A percentile compares a stretch with the other conserved stretches of the same genome.
phyloP scores from a whole-genome alignment of 2,888 invertebrate genomes.

The Lasioglossum lativentre region DNA sequence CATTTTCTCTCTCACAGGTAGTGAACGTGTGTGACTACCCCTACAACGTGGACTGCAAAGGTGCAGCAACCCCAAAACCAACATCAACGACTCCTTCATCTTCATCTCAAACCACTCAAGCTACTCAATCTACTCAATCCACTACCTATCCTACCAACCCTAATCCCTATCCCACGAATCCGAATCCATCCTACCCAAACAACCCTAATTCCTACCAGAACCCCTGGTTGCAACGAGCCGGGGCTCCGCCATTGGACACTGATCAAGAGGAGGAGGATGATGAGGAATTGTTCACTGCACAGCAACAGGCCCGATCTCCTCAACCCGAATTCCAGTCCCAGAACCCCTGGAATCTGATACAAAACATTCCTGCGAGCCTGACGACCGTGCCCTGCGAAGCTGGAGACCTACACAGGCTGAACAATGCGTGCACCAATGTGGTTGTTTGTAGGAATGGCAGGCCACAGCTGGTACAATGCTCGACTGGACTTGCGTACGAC shows the following conservation, averaged over 20 bases:
- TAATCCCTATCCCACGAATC: conserved; percentile 55
- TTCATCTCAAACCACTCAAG: conserved; percentile 51
- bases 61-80: conserved; percentile 77
- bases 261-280: conserved; percentile 64
- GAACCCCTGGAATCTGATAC: conserved; percentile 75
- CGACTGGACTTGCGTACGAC: conserved; percentile 76
- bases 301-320: conserved; percentile 4
- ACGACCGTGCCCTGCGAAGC: conserved; percentile 74
- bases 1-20: conserved; percentile 25
- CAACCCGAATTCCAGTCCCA: not conserved
- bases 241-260: conserved; percentile 65
- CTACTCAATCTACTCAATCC: conserved; percentile 55
- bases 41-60: conserved; percentile 87
- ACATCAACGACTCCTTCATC: conserved; percentile 57
- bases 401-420: conserved; percentile 77
- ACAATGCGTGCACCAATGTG: conserved; percentile 77
- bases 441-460: conserved; percentile 76
- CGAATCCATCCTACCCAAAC: conserved; percentile 36
- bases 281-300: conserved; percentile 25
- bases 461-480: conserved; percentile 78
- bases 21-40: conserved; percentile 87
- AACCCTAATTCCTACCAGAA: conserved; percentile 52
- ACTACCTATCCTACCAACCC: conserved; percentile 22
- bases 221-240: conserved; percentile 73
- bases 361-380: conserved; percentile 74